These are phyloP conservation scores for Ictidomys tridecemlineatus DNA, from an alignment of 2,113 vertebrate species.

Conservation along the genomic window DNA sequence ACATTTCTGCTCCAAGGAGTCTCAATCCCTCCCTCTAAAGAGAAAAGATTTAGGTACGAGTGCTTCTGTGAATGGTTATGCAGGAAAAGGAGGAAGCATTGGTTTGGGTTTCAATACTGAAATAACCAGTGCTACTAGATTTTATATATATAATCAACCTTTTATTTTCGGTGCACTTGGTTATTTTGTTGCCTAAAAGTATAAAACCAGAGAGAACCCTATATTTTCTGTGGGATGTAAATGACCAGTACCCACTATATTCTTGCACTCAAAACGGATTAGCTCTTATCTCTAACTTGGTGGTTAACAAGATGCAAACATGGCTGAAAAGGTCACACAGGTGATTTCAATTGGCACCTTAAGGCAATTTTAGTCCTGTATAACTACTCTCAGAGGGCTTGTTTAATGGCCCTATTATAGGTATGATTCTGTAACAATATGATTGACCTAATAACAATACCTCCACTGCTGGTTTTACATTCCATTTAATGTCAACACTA, in stretches of 20 bases:
- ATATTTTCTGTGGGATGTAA: conserved; percentile 38
- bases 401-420: conserved; percentile 79
- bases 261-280: conserved; percentile 72
- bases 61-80: not conserved
- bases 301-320: conserved; percentile 78
- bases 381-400: conserved; percentile 81
- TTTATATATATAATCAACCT: not conserved
- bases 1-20: not conserved
- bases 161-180: conserved; percentile 76
- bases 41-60: conserved; percentile 14
- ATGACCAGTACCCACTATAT: conserved; percentile 71
- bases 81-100: not conserved
- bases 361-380: conserved; percentile 63
- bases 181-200: conserved; percentile 75
- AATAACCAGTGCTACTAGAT: conserved; percentile 46
- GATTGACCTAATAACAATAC: conserved; percentile 84
- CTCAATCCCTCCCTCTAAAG: not conserved
- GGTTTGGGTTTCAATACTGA: conserved; percentile 41
- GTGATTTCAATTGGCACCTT: conserved; percentile 82
- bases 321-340: conserved; percentile 82
- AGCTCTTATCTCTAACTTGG: conserved; percentile 69
- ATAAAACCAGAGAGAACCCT: conserved; percentile 61
- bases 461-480: conserved; percentile 77
- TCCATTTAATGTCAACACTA: conserved; percentile 63
- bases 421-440: conserved; percentile 80